phyloP scores from a whole-genome alignment of 2,888 invertebrate species.

The Cosmia trapezina region DNA sequence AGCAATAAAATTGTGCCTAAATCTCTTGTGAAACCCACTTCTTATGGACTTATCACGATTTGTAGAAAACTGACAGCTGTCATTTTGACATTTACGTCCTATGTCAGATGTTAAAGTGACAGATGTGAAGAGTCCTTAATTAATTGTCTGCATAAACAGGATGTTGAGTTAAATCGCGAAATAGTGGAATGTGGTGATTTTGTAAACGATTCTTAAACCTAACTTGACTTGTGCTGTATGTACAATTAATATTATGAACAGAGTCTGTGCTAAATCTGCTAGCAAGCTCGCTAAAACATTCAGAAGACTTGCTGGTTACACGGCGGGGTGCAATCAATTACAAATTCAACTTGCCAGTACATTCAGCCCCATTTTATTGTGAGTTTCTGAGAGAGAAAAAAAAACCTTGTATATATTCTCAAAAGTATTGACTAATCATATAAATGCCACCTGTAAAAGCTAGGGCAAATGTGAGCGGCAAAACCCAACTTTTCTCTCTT shows the following conservation, averaged over 20 bases:
- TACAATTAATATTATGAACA: slow-evolving; percentile 14
- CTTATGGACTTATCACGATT: not conserved
- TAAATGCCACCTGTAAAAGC: not conserved
- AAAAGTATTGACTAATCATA: not conserved
- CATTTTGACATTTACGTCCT: slow-evolving; percentile 5
- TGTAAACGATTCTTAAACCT: slow-evolving; percentile 3
- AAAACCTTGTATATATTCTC: not conserved
- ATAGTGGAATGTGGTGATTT: not conserved
- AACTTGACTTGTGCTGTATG: slow-evolving; percentile 7
- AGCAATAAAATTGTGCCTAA: slow-evolving; percentile 51
- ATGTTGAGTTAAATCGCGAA: slow-evolving; percentile 17
- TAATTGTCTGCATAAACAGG: slow-evolving; percentile 15
- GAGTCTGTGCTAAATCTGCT: not conserved
- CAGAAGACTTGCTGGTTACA: not conserved
- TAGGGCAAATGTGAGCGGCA: not conserved
- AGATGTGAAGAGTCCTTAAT: slow-evolving; percentile 11
- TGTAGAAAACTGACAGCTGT: slow-evolving; percentile 24
- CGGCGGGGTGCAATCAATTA: not conserved
- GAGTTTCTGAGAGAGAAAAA: not conserved
- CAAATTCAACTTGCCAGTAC: not conserved
- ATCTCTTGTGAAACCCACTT: slow-evolving; percentile 6
- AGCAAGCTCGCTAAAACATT: not conserved
- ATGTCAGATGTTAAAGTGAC: not conserved
- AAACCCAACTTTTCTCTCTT: not conserved
- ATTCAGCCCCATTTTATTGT: not conserved